Evolutionary conservation across 2,888 invertebrate genomes (phyloP), one percentile per base, ranked within the genome.

Genomic region (Gnatocerus cornutus): DNA sequence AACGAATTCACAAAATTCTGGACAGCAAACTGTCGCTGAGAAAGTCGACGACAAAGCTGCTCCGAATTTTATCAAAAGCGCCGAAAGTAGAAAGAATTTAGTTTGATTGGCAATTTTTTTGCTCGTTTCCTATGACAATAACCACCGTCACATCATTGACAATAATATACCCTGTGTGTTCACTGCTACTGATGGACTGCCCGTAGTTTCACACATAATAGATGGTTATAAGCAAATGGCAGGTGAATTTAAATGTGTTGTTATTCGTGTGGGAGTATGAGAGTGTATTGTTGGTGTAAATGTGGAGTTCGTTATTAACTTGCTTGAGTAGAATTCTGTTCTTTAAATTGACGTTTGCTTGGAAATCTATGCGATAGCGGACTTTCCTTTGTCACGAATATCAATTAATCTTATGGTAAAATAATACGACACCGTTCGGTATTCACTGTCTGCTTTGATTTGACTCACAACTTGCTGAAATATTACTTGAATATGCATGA

Each of bases 181-280:
- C 79, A 77, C 76, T 78, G 77, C 77, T 73, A 77, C 76, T 78
- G 76, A 77, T 74, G 80, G 78, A 77, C 74, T 79, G 76, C 75
- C 77, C 76, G 74, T 76, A 73, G 73, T 78, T 77, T 78, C 78
- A 76, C 78, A 78, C 72, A 73, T 74, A 74, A 77, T 76, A 74
- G 79, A 73, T 72, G 71, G 72, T 73, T 71, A 66, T 72, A 72
- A 72, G 68, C 70, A 73, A 61, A 58, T 74, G 59, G 69, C 74
- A 76, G 76, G 76, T 76, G 76, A 76, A 69, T 64, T 74, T 73
- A 48, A 29, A 65, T 68, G 64, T 71, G 43, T 68, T 71, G 68
- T 71, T 65, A 29, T 71, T 64, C 63, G 65, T 46, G 33, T 56
- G 65, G 33, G 27, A 46, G 56, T 41, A 27, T 45, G 45, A 16